Evolutionary conservation across 1,140 invertebrate genomes (phyloP).

Genomic region (Mactra quadrangularis): DNA sequence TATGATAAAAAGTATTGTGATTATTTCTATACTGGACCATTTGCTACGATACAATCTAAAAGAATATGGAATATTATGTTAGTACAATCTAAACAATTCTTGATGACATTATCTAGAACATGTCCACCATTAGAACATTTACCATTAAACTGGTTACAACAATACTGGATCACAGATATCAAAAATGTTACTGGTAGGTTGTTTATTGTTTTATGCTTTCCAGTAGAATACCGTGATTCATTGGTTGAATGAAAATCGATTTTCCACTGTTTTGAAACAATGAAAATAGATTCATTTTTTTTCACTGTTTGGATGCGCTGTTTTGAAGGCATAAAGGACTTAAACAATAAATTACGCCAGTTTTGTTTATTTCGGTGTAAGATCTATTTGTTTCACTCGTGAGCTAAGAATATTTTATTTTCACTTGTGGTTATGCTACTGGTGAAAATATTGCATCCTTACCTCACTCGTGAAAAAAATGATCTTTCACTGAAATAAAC

Average conservation of each 20-base stretch:
- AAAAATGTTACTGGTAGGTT: conserved; percentile 70
- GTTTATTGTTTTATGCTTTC: too few species aligned
- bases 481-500: too few species aligned
- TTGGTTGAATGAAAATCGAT: too few species aligned
- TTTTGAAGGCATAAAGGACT: not conserved
- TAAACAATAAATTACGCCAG: not conserved
- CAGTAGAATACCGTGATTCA: too few species aligned
- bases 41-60: conserved; percentile 64
- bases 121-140: conserved; percentile 69
- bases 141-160: conserved; percentile 70
- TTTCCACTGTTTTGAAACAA: too few species aligned
- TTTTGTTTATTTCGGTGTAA: not conserved
- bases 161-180: conserved; percentile 72
- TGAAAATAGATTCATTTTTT: too few species aligned
- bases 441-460: too few species aligned
- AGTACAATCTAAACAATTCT: conserved; percentile 67
- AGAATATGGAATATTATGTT: conserved; percentile 68
- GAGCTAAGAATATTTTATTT: too few species aligned
- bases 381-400: too few species aligned
- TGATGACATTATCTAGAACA: conserved; percentile 70
- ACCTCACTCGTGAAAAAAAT: too few species aligned
- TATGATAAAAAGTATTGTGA: conserved; percentile 71
- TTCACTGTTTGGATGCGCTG: too few species aligned
- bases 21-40: conserved; percentile 72
- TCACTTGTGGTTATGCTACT: too few species aligned